Base-by-base conservation (phyloP, 2,888 invertebrate species). In the Stomorhina lunata region DNA sequence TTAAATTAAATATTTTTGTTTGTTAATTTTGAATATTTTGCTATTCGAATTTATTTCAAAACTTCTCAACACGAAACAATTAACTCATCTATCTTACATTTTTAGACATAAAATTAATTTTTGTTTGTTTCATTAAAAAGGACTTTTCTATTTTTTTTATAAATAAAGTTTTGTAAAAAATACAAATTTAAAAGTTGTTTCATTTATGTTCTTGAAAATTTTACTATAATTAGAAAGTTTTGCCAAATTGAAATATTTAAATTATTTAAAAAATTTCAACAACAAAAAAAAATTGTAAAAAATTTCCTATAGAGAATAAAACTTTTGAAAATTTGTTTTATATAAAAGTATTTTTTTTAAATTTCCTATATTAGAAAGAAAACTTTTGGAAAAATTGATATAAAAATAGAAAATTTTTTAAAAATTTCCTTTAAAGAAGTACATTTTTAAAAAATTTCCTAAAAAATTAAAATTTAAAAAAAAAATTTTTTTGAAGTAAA, bases 151-250 rank as follows among this genome's bases (percentile, higher is more conserved):
- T 55, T 40, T 78, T 68, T 55, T 32, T 32, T 65, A 32, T 22
- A 40, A 71, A 79, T 71, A 79, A 65, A 71, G 71, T 79, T 79
- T 79, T 79, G 17, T 79, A 79, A 29, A 79, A 79, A 57, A 72
- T 65, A 57, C 48, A 59, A 34, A 65, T 15, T 29, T 1, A 20
- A 57, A 5, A 0, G 25, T 20, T 12, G 15, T 43, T 34, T 50
- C 1, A 2, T 68, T 37, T 20, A n/a, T n/a, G 20, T 43, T 43
- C 7, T 3, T 43, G 40, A 15, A 40, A 12, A 40, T 2, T 15
- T 0, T 2, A 40, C n/a, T n/a, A n/a, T n/a, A 2, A 4, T 40
- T n/a, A 40, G 12, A 3, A 43, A 5, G 15, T 43, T 43, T 43
- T 43, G 15, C 17, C 3, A n/a, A n/a, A 4, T 15, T 43, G 7